phyloP scores from a whole-genome alignment of 2,888 invertebrate species.

The Drosophila mercatorum region DNA sequence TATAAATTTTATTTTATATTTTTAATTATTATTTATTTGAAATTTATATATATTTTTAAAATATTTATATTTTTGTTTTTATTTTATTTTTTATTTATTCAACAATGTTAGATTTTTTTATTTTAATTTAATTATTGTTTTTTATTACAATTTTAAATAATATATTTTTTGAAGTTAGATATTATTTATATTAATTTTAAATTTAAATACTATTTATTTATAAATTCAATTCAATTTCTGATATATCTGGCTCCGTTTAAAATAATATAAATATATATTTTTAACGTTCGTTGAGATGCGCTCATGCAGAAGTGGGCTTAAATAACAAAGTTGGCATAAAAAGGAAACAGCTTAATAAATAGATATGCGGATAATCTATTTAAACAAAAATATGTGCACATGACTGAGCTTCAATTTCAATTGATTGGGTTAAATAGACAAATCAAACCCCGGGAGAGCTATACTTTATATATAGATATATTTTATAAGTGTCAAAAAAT shows the following conservation, averaged over 20 bases:
- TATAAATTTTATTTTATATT: too few relatives aligned
- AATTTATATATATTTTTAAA: too few relatives aligned
- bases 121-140: too few relatives aligned
- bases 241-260: not conserved
- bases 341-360: conserved; percentile 11
- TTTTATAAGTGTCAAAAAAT: not conserved
- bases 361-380: conserved; percentile 16
- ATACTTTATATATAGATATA: conserved; percentile 1
- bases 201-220: too few relatives aligned
- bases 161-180: too few relatives aligned
- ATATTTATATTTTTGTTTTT: too few relatives aligned
- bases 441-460: not conserved
- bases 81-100: too few relatives aligned
- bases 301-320: conserved; percentile 12
- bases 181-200: too few relatives aligned
- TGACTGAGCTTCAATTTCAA: conserved; percentile 19
- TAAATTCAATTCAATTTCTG: too few relatives aligned
- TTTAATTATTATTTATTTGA: too few relatives aligned
- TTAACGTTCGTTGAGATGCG: conserved; percentile 4
- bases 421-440: conserved; percentile 30
- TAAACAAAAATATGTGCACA: conserved; percentile 13
- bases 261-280: conserved; percentile 2
- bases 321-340: conserved; percentile 10
- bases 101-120: too few relatives aligned
- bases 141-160: too few relatives aligned